Percentiles rank a stretch among this genome's conserved stretches.
Conservation (phyloP, 2,888 invertebrate species). For the Nephrotoma appendiculata region DNA sequence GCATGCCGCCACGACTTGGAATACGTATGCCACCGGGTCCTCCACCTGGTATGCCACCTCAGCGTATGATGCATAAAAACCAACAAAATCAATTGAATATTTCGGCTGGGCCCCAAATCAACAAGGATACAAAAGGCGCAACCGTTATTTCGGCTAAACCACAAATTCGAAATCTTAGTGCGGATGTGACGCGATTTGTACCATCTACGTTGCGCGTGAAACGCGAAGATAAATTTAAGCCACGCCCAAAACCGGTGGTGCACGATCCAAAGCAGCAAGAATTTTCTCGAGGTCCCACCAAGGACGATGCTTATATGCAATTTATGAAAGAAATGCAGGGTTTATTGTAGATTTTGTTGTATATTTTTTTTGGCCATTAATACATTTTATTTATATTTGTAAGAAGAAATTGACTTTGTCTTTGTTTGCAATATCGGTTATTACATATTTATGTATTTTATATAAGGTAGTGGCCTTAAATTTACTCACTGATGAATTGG, state of each 20-base stretch:
- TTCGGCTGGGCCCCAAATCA: constrained; percentile 69
- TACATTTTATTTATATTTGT: not conserved
- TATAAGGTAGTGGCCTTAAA: no score
- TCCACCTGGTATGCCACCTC: constrained; percentile 44
- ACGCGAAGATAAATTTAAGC: constrained; percentile 58
- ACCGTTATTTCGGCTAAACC: constrained; percentile 94
- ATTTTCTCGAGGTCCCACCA: constrained; percentile 43
- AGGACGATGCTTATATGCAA: constrained; percentile 96
- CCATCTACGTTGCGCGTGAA: constrained; percentile 87
- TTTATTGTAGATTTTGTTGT: constrained; percentile 44
- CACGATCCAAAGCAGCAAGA: constrained; percentile 35
- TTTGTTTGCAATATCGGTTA: no score
- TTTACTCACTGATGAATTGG: no score
- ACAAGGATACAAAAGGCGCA: constrained; percentile 51
- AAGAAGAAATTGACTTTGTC: not conserved
- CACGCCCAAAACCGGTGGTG: constrained; percentile 37
- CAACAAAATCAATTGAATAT: constrained; percentile 35
- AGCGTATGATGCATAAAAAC: constrained; percentile 37
- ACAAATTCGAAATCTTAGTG: constrained; percentile 79
- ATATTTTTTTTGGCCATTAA: not conserved
- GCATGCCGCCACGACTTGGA: constrained; percentile 41
- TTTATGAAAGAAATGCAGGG: constrained; percentile 99
- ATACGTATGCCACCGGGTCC: constrained; percentile 50
- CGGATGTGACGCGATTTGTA: constrained; percentile 90
- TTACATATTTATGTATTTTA: no score